A percentile compares a stretch with the other conserved stretches of the same genome.
These are phyloP conservation scores for Capricornis sumatraensis DNA, from an alignment of 2,113 vertebrate genomes.

Conservation along the genomic window DNA sequence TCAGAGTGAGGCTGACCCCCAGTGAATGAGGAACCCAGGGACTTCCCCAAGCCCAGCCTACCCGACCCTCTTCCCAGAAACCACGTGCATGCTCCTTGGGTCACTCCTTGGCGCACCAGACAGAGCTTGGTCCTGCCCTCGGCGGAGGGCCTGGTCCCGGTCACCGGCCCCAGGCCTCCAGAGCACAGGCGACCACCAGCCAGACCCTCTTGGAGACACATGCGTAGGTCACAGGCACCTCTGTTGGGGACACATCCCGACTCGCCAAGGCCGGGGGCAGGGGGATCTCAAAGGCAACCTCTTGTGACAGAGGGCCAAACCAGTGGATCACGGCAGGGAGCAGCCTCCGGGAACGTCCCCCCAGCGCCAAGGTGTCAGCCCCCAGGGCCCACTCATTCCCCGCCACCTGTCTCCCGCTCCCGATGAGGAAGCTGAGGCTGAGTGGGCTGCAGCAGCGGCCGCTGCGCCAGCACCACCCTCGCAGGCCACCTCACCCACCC, in stretches of 20 bases:
- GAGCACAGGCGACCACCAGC: background rate
- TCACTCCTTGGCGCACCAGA: background rate
- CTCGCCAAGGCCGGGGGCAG: fast-evolving
- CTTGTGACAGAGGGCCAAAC: background rate
- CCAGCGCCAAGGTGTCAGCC: fast-evolving
- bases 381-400: fast-evolving
- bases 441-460: background rate
- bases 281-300: background rate
- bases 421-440: background rate
- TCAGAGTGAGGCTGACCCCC: background rate
- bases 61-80: background rate
- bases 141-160: background rate
- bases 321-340: fast-evolving
- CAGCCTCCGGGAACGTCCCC: fast-evolving
- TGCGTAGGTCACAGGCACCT: fast-evolving
- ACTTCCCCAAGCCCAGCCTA: background rate
- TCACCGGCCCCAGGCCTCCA: background rate
- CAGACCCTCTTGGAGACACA: background rate
- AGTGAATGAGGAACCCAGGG: background rate
- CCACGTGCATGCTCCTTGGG: fast-evolving
- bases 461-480: too few relatives aligned
- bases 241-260: too few relatives aligned
- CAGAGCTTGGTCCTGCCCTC: background rate
- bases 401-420: background rate
- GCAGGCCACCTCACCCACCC: background rate